Evolutionary conservation across 2,113 vertebrate species (phyloP).

Genomic region (Eulemur rufifrons): DNA sequence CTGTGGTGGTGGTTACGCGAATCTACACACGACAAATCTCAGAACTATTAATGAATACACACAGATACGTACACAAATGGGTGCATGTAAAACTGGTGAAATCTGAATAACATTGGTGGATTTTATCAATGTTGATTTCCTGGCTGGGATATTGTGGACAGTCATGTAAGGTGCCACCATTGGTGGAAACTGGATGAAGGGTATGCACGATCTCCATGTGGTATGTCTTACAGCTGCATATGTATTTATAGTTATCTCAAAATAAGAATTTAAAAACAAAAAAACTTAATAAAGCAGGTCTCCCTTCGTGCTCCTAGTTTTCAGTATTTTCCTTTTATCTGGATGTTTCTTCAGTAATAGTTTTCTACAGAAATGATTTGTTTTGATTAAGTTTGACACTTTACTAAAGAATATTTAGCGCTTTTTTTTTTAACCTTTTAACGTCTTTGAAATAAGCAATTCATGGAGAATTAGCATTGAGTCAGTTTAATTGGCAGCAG

Average conservation of each 20-base stretch:
- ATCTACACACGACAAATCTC: neutral
- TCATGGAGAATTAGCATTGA: neutral
- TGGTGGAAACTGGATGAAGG: neutral
- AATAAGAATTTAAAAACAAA: neutral
- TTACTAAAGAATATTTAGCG: neutral
- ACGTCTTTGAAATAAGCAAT: neutral
- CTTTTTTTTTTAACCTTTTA: constrained; percentile 21
- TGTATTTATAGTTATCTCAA: neutral
- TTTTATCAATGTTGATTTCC: neutral
- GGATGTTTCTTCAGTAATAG: constrained; percentile 32
- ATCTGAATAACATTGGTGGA: neutral
- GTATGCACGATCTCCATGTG: neutral
- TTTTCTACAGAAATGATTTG: constrained; percentile 37
- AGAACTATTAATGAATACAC: neutral
- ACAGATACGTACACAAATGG: neutral
- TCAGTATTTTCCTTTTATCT: constrained; percentile 16
- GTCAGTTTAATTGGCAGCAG: neutral
- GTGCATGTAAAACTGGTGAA: neutral
- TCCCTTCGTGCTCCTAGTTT: neutral
- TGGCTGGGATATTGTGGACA: neutral
- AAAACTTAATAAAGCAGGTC: neutral
- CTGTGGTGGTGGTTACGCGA: neutral
- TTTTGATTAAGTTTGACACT: constrained; percentile 41
- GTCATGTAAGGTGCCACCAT: neutral
- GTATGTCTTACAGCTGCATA: neutral